Conservation (phyloP, 2,888 invertebrate species). For the Papilio protenor region DNA sequence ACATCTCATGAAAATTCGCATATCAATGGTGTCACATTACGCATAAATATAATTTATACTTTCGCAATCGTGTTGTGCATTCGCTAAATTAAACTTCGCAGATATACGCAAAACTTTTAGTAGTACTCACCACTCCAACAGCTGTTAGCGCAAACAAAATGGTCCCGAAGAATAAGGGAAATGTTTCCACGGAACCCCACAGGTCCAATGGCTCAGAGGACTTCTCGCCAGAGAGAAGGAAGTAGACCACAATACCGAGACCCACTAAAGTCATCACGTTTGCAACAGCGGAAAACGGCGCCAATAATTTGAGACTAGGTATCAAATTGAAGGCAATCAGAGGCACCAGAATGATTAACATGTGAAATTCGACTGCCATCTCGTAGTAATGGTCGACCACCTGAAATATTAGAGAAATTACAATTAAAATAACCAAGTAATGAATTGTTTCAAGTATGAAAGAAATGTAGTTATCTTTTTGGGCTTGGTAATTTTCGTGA, state of each 20-base stretch:
- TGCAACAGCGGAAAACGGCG: constrained; percentile 93
- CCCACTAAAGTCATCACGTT: constrained; percentile 91
- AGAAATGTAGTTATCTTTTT: not conserved
- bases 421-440: not conserved
- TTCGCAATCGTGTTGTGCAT: not conserved
- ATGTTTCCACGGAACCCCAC: constrained; percentile 68
- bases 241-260: constrained; percentile 90
- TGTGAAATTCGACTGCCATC: constrained; percentile 84
- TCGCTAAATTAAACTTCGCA: not conserved
- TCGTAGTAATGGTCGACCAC: constrained; percentile 74
- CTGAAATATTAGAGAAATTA: constrained; percentile 61
- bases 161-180: constrained; percentile 94
- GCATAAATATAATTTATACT: not conserved
- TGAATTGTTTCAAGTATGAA: not conserved
- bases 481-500: not conserved
- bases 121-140: constrained; percentile 88
- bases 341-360: constrained; percentile 87
- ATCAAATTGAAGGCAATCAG: constrained; percentile 89
- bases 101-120: not conserved
- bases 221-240: constrained; percentile 84
- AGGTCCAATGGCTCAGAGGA: constrained; percentile 78
- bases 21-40: constrained; percentile 2
- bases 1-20: constrained; percentile 9
- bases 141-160: constrained; percentile 95
- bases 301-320: constrained; percentile 90